phyloP scores from a whole-genome alignment of 1,140 invertebrate species.

The Ceratitis capitata region DNA sequence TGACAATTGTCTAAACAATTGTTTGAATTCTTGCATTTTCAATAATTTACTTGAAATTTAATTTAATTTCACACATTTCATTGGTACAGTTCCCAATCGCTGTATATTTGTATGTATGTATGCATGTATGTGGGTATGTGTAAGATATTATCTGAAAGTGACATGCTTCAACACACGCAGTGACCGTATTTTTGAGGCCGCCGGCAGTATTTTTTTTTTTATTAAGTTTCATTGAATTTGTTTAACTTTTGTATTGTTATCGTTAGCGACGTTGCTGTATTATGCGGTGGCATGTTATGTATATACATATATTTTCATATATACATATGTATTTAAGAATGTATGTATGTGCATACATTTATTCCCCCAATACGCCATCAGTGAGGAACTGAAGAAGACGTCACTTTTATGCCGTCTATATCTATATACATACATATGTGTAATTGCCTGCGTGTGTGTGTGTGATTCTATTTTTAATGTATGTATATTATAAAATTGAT shows the following conservation, averaged over 20 bases:
- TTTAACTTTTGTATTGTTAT: not conserved
- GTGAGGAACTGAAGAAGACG: not conserved
- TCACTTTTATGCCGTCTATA: too few species aligned
- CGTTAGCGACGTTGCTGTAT: too few species aligned
- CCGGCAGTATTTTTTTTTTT: not conserved
- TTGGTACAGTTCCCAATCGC: conserved; percentile 27
- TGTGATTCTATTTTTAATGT: too few species aligned
- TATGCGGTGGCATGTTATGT: too few species aligned
- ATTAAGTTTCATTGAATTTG: not conserved
- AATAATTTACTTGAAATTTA: not conserved
- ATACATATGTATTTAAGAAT: not conserved
- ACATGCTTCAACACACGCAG: not conserved
- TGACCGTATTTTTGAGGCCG: not conserved
- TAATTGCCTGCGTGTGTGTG: too few species aligned
- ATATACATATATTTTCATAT: not conserved
- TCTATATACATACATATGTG: not conserved
- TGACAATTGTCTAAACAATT: not conserved
- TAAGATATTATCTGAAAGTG: conserved; percentile 10
- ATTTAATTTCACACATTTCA: conserved; percentile 26
- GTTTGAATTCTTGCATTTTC: not conserved
- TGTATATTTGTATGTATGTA: too few species aligned
- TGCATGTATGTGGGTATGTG: too few species aligned
- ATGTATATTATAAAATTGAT: conserved; percentile 3
- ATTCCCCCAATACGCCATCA: not conserved
- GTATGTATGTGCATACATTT: not conserved